Conservation (phyloP, 1,140 invertebrate species). For the Zelostemma sp. region DNA sequence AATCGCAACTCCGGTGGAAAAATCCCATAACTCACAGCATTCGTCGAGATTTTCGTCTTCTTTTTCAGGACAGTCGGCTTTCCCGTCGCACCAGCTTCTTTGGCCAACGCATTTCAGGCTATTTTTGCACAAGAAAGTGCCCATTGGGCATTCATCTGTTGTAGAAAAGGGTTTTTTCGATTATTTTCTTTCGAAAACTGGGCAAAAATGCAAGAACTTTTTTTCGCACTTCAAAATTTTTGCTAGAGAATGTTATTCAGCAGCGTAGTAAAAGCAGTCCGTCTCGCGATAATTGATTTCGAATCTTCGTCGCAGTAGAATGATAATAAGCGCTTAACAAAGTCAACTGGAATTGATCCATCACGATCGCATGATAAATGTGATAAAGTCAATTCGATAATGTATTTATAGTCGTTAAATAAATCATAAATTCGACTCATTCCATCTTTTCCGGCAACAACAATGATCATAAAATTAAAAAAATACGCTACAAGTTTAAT, state of each 20-base stretch:
- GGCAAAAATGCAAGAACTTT: too few species aligned
- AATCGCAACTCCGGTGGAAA: too few species aligned
- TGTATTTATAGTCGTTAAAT: constrained; percentile 17
- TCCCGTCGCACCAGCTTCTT: constrained; percentile 76
- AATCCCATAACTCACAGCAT: constrained; percentile 66
- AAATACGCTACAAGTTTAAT: too few species aligned
- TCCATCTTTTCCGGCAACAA: background rate
- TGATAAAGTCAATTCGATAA: constrained; percentile 31
- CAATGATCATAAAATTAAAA: too few species aligned
- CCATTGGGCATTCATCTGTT: constrained; percentile 71
- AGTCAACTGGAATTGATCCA: constrained; percentile 43
- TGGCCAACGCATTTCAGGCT: constrained; percentile 79
- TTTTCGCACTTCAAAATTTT: too few species aligned
- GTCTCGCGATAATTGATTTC: background rate
- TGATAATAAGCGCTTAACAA: constrained; percentile 32
- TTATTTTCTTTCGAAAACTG: too few species aligned
- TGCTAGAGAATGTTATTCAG: too few species aligned
- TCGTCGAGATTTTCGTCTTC: constrained; percentile 73
- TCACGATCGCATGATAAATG: constrained; percentile 32
- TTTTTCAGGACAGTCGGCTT: constrained; percentile 77
- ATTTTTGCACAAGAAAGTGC: constrained; percentile 78
- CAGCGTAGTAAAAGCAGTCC: background rate
- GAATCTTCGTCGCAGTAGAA: background rate
- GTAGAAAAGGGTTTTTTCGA: too few species aligned
- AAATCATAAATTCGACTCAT: background rate